Evolutionary conservation across 1,140 invertebrate genomes (phyloP).

Genomic region (Glossosoma conforme): DNA sequence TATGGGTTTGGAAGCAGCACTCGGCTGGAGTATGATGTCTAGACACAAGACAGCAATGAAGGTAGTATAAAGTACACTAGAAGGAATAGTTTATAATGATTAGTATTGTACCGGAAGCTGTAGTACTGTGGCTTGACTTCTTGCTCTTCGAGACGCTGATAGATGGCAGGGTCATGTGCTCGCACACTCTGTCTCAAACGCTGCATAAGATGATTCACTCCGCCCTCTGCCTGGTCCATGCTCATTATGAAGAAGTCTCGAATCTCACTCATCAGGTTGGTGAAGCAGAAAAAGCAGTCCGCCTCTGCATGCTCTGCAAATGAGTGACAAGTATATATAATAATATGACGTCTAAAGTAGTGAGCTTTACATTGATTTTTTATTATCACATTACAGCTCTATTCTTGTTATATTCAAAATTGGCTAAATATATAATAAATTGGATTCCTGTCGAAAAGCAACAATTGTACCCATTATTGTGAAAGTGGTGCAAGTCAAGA

Average conservation of each 20-base stretch:
- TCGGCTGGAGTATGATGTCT: no score
- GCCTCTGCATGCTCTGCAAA: slow-evolving; percentile 84
- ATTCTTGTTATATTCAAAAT: no score
- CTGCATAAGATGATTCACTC: slow-evolving; percentile 82
- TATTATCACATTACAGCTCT: no score
- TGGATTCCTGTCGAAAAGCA: slow-evolving; percentile 1
- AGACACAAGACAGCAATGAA: no score
- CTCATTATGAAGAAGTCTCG: slow-evolving; percentile 96
- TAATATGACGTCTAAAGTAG: neutral
- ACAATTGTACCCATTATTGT: no score
- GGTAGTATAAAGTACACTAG: neutral
- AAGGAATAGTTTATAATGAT: slow-evolving; percentile 3
- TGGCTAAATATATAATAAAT: slow-evolving; percentile 1
- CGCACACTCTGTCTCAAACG: slow-evolving; percentile 71
- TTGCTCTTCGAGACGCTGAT: slow-evolving; percentile 69
- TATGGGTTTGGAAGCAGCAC: no score
- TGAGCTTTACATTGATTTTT: no score
- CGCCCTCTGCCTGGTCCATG: slow-evolving; percentile 86
- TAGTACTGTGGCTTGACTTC: slow-evolving; percentile 94
- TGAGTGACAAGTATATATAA: neutral
- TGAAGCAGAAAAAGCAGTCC: slow-evolving; percentile 97
- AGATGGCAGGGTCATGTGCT: slow-evolving; percentile 71
- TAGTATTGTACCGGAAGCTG: slow-evolving; percentile 69
- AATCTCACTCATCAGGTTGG: slow-evolving; percentile 94
- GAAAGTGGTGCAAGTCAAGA: no score